These are phyloP conservation scores for Enteromius afrohamiltoni DNA, from an alignment of 2,797 vertebrate genomes.

Conservation along the genomic window DNA sequence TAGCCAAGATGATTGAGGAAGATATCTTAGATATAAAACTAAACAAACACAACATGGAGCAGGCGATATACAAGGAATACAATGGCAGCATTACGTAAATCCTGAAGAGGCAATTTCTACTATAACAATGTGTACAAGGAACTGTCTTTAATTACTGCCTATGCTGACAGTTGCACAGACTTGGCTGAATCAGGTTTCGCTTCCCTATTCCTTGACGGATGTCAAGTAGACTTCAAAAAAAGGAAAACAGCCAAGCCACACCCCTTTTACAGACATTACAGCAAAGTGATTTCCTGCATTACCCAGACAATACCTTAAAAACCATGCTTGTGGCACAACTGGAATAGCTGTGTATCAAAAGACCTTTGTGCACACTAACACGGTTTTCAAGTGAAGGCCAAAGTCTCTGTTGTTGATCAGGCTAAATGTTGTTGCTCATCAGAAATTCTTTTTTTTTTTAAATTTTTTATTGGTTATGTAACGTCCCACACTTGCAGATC, in stretches of 20 bases:
- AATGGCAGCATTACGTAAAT: slow-evolving; percentile 2
- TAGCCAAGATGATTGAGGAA: neutral
- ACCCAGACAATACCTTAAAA: neutral
- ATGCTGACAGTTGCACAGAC: slow-evolving; percentile 9
- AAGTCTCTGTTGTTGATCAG: slow-evolving; percentile 20
- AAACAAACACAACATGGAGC: neutral
- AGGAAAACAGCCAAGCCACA: slow-evolving; percentile 33
- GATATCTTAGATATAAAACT: slow-evolving; percentile 11
- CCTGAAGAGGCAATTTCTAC: neutral
- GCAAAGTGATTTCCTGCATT: slow-evolving; percentile 13
- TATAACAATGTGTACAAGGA: slow-evolving; percentile 18
- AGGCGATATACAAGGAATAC: neutral
- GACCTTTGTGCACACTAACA: slow-evolving; percentile 37
- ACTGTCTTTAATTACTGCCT: slow-evolving; percentile 1
- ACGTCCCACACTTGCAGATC: neutral
- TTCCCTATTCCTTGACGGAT: slow-evolving; percentile 50
- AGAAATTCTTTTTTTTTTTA: no score
- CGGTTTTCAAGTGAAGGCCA: neutral
- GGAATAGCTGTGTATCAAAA: slow-evolving; percentile 4
- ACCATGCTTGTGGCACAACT: neutral
- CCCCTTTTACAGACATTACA: slow-evolving; percentile 28
- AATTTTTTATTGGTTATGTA: slow-evolving; percentile 24
- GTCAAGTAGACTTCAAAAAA: slow-evolving; percentile 10
- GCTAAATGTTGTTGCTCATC: slow-evolving; percentile 5
- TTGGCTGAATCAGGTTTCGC: slow-evolving; percentile 56